Base-by-base conservation (phyloP, 2,888 invertebrate genomes). In the Drosophila paramelanica region DNA sequence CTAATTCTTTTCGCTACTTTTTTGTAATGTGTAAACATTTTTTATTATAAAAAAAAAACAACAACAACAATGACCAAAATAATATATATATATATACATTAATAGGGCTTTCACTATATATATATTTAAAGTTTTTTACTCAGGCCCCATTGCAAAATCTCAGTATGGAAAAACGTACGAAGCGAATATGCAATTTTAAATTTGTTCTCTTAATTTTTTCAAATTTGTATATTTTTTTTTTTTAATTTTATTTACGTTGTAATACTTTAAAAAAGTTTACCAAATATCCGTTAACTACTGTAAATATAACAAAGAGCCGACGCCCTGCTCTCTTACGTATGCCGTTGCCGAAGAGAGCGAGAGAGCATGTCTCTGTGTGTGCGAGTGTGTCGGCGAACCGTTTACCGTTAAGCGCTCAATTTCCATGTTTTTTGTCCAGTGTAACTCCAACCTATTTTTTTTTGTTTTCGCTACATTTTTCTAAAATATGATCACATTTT, bases 21-120 rank as follows among this genome's bases (percentile, higher is more conserved):
- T 55, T 71, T 79, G 72, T 75, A 75, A 74, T 74, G 75, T 75
- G 59, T 75, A 67, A 27, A 62, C 71, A 36, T 62, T 73, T 72
- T 69, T 27, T 47, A 74, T 53, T 56, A 46, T 17, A 52, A 47
- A 55, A 52, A 52, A 31, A 25, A 42, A 59, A 53, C 10, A 57
- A 51, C 4, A 52, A 41, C 31, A 65, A 66, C 17, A 57, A 58
- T 33, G 47, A 56, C 7, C 42, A 51, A 51, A 39, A 39, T 39
- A 56, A 45, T 45, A 38, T n/a, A 53, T 14, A 38, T 14, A 38
- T 14, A 45, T 49, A 25, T 43, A 45, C 27, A 25, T 51, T 46
- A 49, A 53, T 56, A 53, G 67, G 53, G 45, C 46, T 51, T 38
- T 36, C 8, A 8, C 6, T 57, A 41, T 50, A 57, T 55, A 50